Evolutionary conservation across 2,888 invertebrate genomes (phyloP), one percentile per base, ranked within the genome.

Genomic region (Microdon myrmicae): DNA sequence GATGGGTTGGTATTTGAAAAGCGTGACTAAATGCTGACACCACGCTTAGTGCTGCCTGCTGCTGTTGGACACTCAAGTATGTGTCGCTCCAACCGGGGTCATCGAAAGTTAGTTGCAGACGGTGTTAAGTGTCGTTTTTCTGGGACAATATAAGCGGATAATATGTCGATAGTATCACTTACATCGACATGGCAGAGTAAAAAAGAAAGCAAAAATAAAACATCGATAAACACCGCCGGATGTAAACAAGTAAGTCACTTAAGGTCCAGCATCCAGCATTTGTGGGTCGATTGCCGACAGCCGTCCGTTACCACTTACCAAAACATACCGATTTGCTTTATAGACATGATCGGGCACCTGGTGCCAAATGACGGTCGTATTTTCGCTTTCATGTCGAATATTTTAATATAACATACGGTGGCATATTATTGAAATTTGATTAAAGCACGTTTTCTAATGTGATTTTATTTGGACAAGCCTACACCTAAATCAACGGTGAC

Each of bases 1-100:
- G 61, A 56, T 61, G 61, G 44, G 19, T 39, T 64, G 61, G 51
- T 56, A 51, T 64, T 64, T 64, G 45, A 64, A 64, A 64, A 64
- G 61, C 61, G 56, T 64, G 61, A 64, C 61, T 56, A 49, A 49
- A 61, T 55, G 29, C 45, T 41, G 54, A 61, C 61, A 55, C 48
- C 49, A 29, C 32, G 39, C 29, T 19, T 45, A 23, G 38, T 25
- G 19, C 22, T 17, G 20, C 17, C 12, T 23, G 6, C 9, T 44
- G 13, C 8, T 12, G 32, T 47, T 53, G 58, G 51, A 44, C 58
- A 51, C 34, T 51, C 28, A 39, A 35, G 59, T 39, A 44, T 47
- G 53, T 45, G 59, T 44, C 38, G 44, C 51, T 51, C 43, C 37
- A 29, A 19, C 38, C 29, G 53, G 35, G 59, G 44, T 45, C 56